phyloP scores from a whole-genome alignment of 2,113 vertebrate species.

The Danionella cerebrum region DNA sequence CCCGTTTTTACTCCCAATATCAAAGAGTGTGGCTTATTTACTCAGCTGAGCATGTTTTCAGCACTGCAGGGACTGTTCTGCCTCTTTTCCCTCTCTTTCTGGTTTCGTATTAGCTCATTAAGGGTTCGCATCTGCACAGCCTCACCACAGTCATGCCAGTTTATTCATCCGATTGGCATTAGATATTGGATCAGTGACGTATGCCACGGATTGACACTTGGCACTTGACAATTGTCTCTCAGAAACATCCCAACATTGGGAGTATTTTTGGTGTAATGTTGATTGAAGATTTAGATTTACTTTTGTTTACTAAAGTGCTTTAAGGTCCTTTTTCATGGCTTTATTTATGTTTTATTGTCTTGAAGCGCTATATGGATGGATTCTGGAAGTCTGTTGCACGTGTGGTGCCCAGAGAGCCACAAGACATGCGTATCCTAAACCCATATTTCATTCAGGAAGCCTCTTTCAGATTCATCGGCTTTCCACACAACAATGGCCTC shows the following conservation, averaged over 20 bases:
- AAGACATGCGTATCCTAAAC: conserved; percentile 85
- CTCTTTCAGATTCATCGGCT: conserved; percentile 84
- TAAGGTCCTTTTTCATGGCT: too few species aligned
- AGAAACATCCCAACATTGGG: too few species aligned
- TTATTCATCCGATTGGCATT: background rate
- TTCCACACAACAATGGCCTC: conserved; percentile 82
- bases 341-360: background rate
- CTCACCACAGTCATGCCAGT: background rate
- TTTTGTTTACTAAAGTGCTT: background rate
- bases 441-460: conserved; percentile 92
- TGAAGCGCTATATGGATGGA: conserved; percentile 75
- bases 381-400: conserved; percentile 92
- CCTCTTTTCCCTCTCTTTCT: background rate
- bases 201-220: too few species aligned
- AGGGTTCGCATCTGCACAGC: too few species aligned
- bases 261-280: too few species aligned
- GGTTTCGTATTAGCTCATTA: too few species aligned
- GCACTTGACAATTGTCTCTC: too few species aligned
- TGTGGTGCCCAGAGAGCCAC: conserved; percentile 75
- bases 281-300: too few species aligned
- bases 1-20: conserved; percentile 7
- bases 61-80: background rate
- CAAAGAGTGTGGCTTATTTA: conserved; percentile 26
- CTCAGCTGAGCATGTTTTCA: conserved; percentile 22
- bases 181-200: too few species aligned